These are phyloP conservation scores for Torymus tubicola DNA, from an alignment of 2,888 invertebrate genomes.

Conservation along the genomic window DNA sequence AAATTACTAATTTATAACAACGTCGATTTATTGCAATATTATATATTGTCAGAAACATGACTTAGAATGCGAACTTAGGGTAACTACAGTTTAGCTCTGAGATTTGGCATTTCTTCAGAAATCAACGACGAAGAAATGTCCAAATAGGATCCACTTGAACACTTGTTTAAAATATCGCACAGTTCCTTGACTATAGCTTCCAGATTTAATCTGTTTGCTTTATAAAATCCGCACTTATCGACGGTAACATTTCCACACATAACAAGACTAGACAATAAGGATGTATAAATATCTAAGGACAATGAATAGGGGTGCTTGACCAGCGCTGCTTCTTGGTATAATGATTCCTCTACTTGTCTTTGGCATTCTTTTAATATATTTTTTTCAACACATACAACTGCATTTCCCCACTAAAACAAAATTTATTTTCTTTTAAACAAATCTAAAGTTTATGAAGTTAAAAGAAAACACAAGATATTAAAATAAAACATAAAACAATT, in stretches of 20 bases:
- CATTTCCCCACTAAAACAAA: constrained; percentile 45
- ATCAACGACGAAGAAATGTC: constrained; percentile 62
- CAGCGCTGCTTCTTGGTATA: constrained; percentile 72
- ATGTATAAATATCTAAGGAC: constrained; percentile 80
- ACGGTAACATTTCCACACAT: constrained; percentile 63
- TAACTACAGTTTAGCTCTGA: constrained; percentile 70
- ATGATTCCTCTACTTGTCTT: constrained; percentile 78
- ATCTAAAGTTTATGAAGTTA: no score
- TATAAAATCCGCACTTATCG: constrained; percentile 62
- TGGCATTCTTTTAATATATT: constrained; percentile 80
- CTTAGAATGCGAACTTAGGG: constrained; percentile 32
- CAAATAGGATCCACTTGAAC: constrained; percentile 65
- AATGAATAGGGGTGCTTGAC: constrained; percentile 84
- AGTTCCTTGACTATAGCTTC: constrained; percentile 63
- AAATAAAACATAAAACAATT: no score
- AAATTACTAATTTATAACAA: constrained; percentile 47
- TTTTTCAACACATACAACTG: constrained; percentile 74
- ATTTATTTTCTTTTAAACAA: constrained; percentile 37
- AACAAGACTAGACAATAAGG: constrained; percentile 67
- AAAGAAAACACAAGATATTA: no score
- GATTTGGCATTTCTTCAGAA: constrained; percentile 60
- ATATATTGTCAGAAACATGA: constrained; percentile 48
- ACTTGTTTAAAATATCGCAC: constrained; percentile 63
- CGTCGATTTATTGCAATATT: constrained; percentile 54
- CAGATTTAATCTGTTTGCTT: constrained; percentile 63